Conservation (phyloP, 2,797 vertebrate genomes). For the Rhinophrynus dorsalis region DNA sequence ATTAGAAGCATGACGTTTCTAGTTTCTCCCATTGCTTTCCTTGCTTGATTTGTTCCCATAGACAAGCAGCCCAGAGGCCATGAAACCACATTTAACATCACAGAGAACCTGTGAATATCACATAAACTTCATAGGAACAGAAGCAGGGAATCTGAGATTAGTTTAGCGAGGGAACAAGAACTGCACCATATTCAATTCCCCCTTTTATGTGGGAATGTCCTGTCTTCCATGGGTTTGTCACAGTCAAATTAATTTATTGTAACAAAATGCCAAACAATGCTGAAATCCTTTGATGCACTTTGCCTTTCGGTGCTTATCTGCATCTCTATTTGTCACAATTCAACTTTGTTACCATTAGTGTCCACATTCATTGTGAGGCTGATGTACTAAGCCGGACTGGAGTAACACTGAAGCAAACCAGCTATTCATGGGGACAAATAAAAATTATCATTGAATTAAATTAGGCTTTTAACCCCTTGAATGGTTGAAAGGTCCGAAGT, state of each 20-base stretch:
- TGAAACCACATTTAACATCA: constrained; percentile 24
- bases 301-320: background rate
- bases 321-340: background rate
- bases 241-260: constrained; percentile 19
- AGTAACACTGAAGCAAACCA: no score
- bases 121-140: constrained; percentile 4
- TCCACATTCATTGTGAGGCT: no score
- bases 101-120: constrained; percentile 8
- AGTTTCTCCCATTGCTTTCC: background rate
- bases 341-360: background rate
- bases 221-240: constrained; percentile 7
- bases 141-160: constrained; percentile 14
- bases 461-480: no score
- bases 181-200: background rate
- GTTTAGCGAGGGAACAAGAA: background rate
- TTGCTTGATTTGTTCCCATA: background rate
- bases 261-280: constrained; percentile 1
- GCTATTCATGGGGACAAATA: no score
- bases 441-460: no score
- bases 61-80: background rate
- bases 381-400: no score
- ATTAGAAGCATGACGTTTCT: background rate
- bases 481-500: no score
- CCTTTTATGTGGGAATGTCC: constrained; percentile 16
- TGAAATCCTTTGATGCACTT: constrained; percentile 26